These are phyloP conservation scores for Apantesis nais DNA, from an alignment of 2,888 invertebrate species.

Conservation along the genomic window DNA sequence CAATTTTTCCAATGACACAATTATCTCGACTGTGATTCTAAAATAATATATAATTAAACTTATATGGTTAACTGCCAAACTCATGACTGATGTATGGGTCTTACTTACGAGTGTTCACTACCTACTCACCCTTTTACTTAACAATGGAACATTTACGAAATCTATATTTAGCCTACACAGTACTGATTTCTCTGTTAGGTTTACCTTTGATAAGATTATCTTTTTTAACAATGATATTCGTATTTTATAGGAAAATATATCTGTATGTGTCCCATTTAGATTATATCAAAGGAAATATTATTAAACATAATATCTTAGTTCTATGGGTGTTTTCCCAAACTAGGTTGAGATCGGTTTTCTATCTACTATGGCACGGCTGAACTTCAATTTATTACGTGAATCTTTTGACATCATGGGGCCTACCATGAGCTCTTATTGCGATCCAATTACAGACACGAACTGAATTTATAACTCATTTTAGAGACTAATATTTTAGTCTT, in stretches of 20 bases:
- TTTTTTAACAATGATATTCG: background rate
- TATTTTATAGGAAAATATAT: background rate
- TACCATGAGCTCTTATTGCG: no score
- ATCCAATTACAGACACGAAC: no score
- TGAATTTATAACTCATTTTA: no score
- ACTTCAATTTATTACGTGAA: no score
- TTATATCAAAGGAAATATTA: no score
- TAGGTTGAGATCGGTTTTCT: background rate
- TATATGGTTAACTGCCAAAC: background rate
- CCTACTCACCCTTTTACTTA: slow-evolving; percentile 8
- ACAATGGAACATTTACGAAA: slow-evolving; percentile 6
- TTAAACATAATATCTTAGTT: no score
- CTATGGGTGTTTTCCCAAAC: no score
- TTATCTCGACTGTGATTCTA: background rate
- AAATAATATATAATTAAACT: no score
- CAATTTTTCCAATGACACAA: background rate
- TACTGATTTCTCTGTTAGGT: background rate
- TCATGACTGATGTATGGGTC: background rate
- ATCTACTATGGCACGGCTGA: background rate
- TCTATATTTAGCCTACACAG: slow-evolving; percentile 12
- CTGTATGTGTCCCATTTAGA: no score
- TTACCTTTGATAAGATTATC: background rate
- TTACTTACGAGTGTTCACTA: slow-evolving; percentile 1
- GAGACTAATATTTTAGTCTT: no score
- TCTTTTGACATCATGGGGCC: no score